Conservation (phyloP, 2,888 invertebrate genomes). For the Ryuthela nishihirai region DNA sequence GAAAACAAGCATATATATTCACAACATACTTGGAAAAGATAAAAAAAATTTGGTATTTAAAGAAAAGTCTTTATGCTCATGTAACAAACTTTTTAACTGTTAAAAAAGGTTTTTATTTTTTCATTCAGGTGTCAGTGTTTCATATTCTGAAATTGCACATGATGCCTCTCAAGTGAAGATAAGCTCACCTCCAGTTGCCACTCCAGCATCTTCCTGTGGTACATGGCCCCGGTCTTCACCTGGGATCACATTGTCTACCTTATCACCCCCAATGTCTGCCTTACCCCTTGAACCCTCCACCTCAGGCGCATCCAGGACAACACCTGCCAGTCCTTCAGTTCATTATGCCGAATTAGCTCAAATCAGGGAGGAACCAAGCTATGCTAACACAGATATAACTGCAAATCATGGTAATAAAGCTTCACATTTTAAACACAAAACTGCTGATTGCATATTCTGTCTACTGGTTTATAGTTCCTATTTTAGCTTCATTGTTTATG, state of each 20-base stretch:
- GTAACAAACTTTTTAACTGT: background rate
- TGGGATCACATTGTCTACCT: constrained; percentile 20
- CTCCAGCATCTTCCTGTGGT: constrained; percentile 30
- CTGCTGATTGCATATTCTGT: too few relatives aligned
- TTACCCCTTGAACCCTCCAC: constrained; percentile 7
- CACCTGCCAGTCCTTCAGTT: constrained; percentile 45
- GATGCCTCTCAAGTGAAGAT: constrained; percentile 6
- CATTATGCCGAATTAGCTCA: constrained; percentile 45
- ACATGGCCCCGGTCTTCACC: constrained; percentile 40
- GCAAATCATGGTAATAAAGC: constrained; percentile 29
- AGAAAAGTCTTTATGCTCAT: background rate
- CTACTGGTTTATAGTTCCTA: too few relatives aligned
- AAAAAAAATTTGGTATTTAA: too few relatives aligned
- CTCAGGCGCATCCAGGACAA: constrained; percentile 41
- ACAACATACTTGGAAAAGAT: too few relatives aligned
- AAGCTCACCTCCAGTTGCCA: constrained; percentile 13
- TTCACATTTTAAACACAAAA: background rate
- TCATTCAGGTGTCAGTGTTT: constrained; percentile 33
- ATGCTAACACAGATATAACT: constrained; percentile 54
- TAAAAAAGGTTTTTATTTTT: too few relatives aligned
- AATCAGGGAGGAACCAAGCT: constrained; percentile 54
- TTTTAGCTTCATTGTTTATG: too few relatives aligned
- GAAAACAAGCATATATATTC: too few relatives aligned
- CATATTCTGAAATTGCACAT: constrained; percentile 40
- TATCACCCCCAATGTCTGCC: constrained; percentile 28